Base-by-base conservation (phyloP, 2,113 vertebrate genomes). In the Heloderma charlesbogerti region DNA sequence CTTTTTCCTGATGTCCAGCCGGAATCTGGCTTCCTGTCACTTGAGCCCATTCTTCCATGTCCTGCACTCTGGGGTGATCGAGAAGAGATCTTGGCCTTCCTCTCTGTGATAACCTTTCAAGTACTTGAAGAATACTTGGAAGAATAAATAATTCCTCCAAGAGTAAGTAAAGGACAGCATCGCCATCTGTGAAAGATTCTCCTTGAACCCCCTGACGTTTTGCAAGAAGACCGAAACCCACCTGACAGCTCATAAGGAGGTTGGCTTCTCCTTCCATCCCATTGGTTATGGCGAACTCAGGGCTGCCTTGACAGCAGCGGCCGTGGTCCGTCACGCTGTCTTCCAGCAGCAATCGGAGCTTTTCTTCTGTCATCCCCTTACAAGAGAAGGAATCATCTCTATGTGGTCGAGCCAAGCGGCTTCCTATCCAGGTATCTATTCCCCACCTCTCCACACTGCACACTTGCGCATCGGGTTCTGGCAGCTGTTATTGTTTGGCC, bases 201-300 rank as follows among this genome's bases (percentile, higher is more conserved):
- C 18, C 4, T 5, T 83, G 60, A 37, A 16, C 29, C 27, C 40
- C 57, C 74, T 15, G 72, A 29, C 37, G 31, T n/a, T 40, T 20
- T 8, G 43, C 27, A 6, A 48, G 15, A 16, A 40, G 43, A 10
- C 3, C 25, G 67, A 0, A 37, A 92, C 95, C 94, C 94, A 98
- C 98, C 74, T 51, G 63, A 13, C 98, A 98, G 94, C 94, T 98
- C 97, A 98, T 97, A 77, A 98, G 96, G 1, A 98, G 97, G n/a
- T 40, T 96, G 71, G 95, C 0, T 27, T 94, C 95, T 34, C 96
- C 96, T 87, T 96, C 97, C 79, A 86, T 91, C 8, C 95, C 97
- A 0, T 88, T 92, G 34, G 95, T 97, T 27, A 98, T 90, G 0
- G 94, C 96, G 92, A 98, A 98, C 29, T 91, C 94, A 0, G 98